A percentile compares a stretch with the other conserved stretches of the same genome.
Conservation (phyloP, 2,113 vertebrate species). For the Glaucomys volans region DNA sequence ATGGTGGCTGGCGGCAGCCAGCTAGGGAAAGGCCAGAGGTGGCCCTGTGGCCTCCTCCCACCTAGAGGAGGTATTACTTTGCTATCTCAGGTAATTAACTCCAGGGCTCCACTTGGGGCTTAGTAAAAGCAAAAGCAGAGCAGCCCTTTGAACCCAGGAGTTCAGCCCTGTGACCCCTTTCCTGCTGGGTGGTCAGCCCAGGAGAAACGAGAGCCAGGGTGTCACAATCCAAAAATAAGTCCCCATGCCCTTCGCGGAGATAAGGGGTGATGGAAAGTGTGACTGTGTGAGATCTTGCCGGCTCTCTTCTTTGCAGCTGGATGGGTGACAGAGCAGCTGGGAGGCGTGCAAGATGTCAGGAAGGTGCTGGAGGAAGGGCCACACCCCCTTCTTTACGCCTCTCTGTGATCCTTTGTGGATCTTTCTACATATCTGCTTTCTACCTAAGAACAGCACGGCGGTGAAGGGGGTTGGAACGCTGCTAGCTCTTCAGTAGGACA, state of each 20-base stretch:
- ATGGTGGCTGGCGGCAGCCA: background rate
- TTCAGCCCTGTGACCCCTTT: background rate
- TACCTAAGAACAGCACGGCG: accelerated
- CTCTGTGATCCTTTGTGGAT: background rate
- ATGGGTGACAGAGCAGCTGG: background rate
- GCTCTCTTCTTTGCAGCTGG: background rate
- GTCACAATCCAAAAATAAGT: background rate
- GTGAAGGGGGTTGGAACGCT: background rate
- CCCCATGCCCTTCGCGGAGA: background rate
- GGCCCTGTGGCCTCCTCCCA: background rate
- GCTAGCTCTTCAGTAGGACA: background rate
- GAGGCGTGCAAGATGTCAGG: no score
- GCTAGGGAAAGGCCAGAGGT: background rate
- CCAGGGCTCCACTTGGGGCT: background rate
- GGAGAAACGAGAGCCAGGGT: background rate
- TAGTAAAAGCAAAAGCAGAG: background rate
- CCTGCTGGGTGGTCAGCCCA: background rate
- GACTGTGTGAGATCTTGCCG: accelerated
- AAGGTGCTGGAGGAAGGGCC: background rate
- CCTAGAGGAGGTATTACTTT: background rate
- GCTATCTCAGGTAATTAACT: background rate
- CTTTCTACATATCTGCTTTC: background rate
- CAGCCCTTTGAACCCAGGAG: background rate
- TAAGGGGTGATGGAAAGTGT: background rate
- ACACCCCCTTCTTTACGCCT: background rate